Evolutionary conservation across 2,888 invertebrate species (phyloP).

Genomic region (Troides oblongomaculatus): DNA sequence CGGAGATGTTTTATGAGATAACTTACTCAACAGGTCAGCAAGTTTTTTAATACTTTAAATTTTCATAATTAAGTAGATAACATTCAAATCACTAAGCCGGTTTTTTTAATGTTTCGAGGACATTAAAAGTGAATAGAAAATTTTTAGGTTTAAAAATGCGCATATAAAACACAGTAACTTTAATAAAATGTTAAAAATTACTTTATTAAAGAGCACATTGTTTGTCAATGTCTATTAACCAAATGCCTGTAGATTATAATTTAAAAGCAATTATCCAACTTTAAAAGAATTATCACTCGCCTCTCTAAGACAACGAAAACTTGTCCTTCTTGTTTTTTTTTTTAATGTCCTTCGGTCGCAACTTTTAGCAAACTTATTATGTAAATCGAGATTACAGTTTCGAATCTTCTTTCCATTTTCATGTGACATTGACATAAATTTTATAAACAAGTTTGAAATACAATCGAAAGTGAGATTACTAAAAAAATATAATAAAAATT

Average conservation of each 20-base stretch:
- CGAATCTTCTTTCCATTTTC: conserved; percentile 57
- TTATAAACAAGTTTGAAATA: conserved; percentile 56
- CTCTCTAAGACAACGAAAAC: conserved; percentile 10
- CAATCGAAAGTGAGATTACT: conserved; percentile 57
- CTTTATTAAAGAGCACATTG: background rate
- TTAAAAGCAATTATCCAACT: background rate
- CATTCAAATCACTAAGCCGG: conserved; percentile 9
- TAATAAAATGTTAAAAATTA: background rate
- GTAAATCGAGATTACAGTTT: conserved; percentile 39
- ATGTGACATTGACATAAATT: conserved; percentile 71
- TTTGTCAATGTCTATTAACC: background rate
- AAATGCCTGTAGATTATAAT: background rate
- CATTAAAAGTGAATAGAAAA: background rate
- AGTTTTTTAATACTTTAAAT: conserved; percentile 24
- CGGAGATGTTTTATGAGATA: conserved; percentile 18
- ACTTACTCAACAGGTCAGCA: conserved; percentile 18
- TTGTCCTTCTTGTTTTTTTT: conserved; percentile 22
- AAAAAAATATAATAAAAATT: background rate
- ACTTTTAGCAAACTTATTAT: conserved; percentile 34
- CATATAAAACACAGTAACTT: background rate
- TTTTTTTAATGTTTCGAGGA: conserved; percentile 23
- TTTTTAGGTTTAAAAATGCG: background rate
- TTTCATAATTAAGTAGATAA: conserved; percentile 23
- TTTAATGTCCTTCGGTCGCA: conserved; percentile 22
- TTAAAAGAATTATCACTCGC: background rate